These are phyloP conservation scores for Alouatta palliata DNA, from an alignment of 2,113 vertebrate species.

Conservation along the genomic window DNA sequence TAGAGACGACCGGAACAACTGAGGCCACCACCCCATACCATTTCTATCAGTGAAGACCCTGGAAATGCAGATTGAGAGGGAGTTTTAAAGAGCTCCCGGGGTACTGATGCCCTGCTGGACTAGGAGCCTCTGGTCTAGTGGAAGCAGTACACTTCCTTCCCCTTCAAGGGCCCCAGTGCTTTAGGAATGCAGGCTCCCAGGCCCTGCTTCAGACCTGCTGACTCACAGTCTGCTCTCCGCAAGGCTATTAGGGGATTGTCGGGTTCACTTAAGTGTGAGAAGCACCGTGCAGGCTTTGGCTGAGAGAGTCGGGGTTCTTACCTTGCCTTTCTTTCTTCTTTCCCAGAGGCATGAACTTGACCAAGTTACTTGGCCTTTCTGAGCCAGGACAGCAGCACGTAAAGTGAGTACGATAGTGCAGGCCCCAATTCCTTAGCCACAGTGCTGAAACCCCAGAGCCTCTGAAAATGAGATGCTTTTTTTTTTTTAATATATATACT, in stretches of 20 bases:
- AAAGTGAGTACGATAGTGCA: accelerated
- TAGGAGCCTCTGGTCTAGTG: too few species aligned
- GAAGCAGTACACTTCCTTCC: not conserved
- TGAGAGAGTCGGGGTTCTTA: too few species aligned
- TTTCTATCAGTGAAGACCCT: too few species aligned
- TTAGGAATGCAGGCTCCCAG: not conserved
- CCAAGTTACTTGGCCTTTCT: not conserved
- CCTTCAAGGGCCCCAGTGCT: not conserved
- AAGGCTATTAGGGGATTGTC: not conserved
- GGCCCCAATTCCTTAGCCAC: not conserved
- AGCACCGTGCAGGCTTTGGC: not conserved
- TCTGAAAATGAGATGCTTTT: not conserved
- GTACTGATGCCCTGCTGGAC: not conserved
- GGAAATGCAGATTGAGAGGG: not conserved
- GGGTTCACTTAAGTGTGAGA: too few species aligned
- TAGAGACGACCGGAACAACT: not conserved
- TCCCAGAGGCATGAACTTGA: not conserved
- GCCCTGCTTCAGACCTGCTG: not conserved
- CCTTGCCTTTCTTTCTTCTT: not conserved
- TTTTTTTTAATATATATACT: too few species aligned
- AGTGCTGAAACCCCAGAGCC: not conserved
- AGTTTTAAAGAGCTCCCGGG: not conserved
- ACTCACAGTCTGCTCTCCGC: not conserved
- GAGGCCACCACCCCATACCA: not conserved
- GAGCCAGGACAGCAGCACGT: not conserved